These are phyloP conservation scores for Acanthosepion lycidas DNA, from an alignment of 2,888 invertebrate genomes.

Conservation along the genomic window DNA sequence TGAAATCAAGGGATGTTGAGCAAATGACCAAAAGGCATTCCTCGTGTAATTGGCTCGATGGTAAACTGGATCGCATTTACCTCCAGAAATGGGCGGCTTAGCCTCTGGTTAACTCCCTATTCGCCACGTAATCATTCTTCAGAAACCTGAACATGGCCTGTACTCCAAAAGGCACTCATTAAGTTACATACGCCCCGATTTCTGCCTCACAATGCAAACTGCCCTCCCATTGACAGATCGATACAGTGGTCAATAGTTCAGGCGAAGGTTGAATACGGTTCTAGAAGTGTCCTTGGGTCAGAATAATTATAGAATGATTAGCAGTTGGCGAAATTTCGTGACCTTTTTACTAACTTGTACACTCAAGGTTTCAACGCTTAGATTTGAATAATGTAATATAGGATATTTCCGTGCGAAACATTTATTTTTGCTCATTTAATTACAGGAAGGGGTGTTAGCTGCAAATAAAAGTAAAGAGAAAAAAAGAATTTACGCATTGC, in stretches of 20 bases:
- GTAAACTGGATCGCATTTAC: too few relatives aligned
- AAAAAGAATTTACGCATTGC: neutral
- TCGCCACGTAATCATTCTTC: neutral
- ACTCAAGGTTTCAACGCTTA: neutral
- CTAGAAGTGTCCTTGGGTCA: neutral
- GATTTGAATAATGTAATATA: neutral
- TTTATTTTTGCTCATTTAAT: neutral
- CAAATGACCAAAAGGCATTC: too few relatives aligned
- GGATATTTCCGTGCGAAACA: neutral
- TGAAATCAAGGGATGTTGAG: too few relatives aligned
- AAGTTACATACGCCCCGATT: neutral
- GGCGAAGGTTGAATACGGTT: neutral
- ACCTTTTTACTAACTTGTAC: slow-evolving; percentile 1
- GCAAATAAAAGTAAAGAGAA: neutral
- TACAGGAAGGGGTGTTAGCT: neutral
- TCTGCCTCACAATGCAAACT: neutral
- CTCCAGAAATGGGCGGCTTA: neutral
- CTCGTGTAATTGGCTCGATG: too few relatives aligned
- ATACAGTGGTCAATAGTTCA: neutral
- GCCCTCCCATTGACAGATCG: neutral
- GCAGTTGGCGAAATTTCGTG: neutral
- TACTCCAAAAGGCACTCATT: too few relatives aligned
- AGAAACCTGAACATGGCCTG: neutral
- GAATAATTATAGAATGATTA: slow-evolving; percentile 33
- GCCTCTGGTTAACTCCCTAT: neutral